These are phyloP conservation scores for Microcebus jonahi DNA, from an alignment of 2,113 vertebrate genomes.

Conservation along the genomic window DNA sequence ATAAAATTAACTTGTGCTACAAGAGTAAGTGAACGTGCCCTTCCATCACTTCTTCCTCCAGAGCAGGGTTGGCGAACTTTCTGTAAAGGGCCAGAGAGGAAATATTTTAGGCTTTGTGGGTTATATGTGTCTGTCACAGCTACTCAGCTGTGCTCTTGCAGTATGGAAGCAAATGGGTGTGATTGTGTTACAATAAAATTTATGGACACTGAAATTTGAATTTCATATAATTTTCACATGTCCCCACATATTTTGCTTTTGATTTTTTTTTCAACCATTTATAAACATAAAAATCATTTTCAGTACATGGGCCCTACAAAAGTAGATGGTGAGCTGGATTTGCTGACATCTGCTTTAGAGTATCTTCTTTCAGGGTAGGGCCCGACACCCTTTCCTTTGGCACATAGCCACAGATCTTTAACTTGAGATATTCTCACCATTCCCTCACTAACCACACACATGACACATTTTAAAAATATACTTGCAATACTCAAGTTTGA, in stretches of 20 bases:
- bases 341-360: background rate
- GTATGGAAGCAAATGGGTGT: background rate
- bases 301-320: background rate
- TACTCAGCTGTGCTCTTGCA: background rate
- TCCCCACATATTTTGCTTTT: background rate
- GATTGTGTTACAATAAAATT: background rate
- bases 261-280: background rate
- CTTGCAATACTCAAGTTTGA: constrained; percentile 14
- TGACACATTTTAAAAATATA: background rate
- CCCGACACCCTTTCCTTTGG: background rate
- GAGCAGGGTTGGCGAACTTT: background rate
- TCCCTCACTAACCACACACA: background rate
- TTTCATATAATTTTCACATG: background rate
- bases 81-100: background rate
- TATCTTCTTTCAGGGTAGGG: background rate
- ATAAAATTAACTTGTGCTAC: background rate
- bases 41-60: background rate
- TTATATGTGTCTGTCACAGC: background rate
- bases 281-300: background rate
- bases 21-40: background rate
- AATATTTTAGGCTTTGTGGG: background rate
- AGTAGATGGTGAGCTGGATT: no score
- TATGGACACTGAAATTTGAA: background rate
- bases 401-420: background rate
- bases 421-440: background rate